Evolutionary conservation across 2,113 vertebrate species (phyloP).

Genomic region (Onychorhynchus coronatus): DNA sequence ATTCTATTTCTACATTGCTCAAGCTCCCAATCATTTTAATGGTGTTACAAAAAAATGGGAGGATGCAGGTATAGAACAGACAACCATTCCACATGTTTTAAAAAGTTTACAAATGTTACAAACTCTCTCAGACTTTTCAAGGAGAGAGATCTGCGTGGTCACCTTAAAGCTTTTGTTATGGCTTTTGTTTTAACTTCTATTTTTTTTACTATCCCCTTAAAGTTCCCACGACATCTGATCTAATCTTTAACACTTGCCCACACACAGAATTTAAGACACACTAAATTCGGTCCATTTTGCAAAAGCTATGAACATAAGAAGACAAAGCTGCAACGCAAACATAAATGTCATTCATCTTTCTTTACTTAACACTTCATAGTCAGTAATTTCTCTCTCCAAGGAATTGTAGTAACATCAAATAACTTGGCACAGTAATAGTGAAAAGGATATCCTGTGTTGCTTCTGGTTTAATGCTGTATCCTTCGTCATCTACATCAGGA

Average conservation of each 20-base stretch:
- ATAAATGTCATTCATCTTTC: not conserved
- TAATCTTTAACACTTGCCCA: not conserved
- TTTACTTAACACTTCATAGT: not conserved
- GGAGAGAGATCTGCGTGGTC: not conserved
- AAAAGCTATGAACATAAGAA: not conserved
- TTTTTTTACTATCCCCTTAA: not conserved
- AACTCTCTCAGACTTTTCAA: not conserved
- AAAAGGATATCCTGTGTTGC: constrained; percentile 90
- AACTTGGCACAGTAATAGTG: not conserved
- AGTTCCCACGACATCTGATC: not conserved
- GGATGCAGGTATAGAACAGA: not conserved
- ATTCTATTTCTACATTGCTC: not conserved
- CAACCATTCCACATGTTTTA: not conserved
- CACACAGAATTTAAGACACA: not conserved
- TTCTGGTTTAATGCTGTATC: constrained; percentile 96
- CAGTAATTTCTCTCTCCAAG: not conserved
- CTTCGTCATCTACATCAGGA: constrained; percentile 93
- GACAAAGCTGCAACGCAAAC: not conserved
- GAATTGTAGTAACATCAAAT: not conserved
- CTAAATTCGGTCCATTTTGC: not conserved
- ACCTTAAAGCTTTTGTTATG: not conserved
- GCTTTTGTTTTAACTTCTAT: not conserved
- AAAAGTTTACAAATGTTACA: not conserved
- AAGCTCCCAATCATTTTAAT: not conserved
- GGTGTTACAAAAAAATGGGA: not conserved